Evolutionary conservation across 92 coral and sea anemone genomes (phyloP), one percentile per base, ranked within the genome.

Genomic region (Epizoanthus rinbou): DNA sequence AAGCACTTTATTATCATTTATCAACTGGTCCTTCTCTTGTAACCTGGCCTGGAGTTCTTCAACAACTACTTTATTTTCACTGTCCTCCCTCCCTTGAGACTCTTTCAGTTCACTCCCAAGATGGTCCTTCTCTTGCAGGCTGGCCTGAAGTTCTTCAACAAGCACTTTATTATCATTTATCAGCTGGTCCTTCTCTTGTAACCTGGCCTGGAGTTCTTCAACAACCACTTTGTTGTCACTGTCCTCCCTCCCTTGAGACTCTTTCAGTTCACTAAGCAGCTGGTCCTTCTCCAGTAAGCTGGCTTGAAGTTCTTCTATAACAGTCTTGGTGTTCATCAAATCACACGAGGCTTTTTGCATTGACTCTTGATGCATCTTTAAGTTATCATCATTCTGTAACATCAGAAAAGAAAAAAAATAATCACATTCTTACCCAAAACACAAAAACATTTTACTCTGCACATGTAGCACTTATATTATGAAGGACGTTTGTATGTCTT

Each of bases 321-420:
- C 69, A 22, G 93, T 72, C 37, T 88, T 85, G 80, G 98, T 91
- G 79, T 87, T 86, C 41, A 76, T 74, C 4, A 96, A 79, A 56
- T 94, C 98, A 45, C 91, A 74, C 6, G 95, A 90, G n/a, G 95
- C 88, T 75, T 92, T 95, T 67, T 96, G 93, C 99, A 96, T 92
- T 33, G 93, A 95, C 35, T 91, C 95, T 73, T 89, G 95, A 64
- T 96, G 99, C 47, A 81, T 75, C 82, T 96, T 88, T 73, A 96
- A 59, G 85, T 91, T 96, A 8, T 86, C 87, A 62, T 95, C 95
- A 69, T 93, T 95, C 98, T 95, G 80, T 57, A 69, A 82, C 80
- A 69, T 4, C 8, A 41, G 86, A 45, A 35, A 64, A 43, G 23
- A 24, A 76, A 13, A n/a, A 57, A 24, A 71, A n/a, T 56, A 5